These are phyloP conservation scores for Zoanthus solanderi DNA, from an alignment of 92 coral and sea anemone genomes.

Conservation along the genomic window DNA sequence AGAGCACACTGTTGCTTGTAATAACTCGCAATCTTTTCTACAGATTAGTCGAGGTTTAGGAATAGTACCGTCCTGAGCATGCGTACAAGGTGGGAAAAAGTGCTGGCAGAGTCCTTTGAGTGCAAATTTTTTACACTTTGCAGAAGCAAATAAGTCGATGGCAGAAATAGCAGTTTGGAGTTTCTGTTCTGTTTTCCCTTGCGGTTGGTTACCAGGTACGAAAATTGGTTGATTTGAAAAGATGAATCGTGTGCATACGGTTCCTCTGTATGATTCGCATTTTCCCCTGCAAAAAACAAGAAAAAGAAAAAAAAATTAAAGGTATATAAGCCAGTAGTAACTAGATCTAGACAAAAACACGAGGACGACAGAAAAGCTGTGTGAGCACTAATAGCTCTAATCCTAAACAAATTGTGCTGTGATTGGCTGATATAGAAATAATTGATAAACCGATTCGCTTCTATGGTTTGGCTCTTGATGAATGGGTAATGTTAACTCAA, in stretches of 20 bases:
- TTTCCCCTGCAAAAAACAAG: constrained; percentile 51
- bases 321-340: neutral
- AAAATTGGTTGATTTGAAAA: constrained; percentile 53
- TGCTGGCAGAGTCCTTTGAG: constrained; percentile 84
- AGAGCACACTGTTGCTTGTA: constrained; percentile 83
- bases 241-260: constrained; percentile 63
- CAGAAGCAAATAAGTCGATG: constrained; percentile 52
- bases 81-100: constrained; percentile 83
- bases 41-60: constrained; percentile 72
- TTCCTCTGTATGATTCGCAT: constrained; percentile 78
- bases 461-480: too few species aligned
- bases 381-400: too few species aligned
- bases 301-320: neutral
- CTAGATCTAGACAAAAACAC: neutral
- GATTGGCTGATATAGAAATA: too few species aligned
- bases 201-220: constrained; percentile 60
- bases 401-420: too few species aligned
- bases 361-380: neutral
- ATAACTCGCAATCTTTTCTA: constrained; percentile 83
- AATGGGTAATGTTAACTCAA: too few species aligned
- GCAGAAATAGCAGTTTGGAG: constrained; percentile 56
- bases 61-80: constrained; percentile 16
- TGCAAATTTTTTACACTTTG: constrained; percentile 68
- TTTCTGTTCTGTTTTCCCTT: constrained; percentile 57
- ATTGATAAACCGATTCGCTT: too few species aligned